These are phyloP conservation scores for Notothenia coriiceps DNA, from an alignment of 2,113 vertebrate genomes.

Conservation along the genomic window DNA sequence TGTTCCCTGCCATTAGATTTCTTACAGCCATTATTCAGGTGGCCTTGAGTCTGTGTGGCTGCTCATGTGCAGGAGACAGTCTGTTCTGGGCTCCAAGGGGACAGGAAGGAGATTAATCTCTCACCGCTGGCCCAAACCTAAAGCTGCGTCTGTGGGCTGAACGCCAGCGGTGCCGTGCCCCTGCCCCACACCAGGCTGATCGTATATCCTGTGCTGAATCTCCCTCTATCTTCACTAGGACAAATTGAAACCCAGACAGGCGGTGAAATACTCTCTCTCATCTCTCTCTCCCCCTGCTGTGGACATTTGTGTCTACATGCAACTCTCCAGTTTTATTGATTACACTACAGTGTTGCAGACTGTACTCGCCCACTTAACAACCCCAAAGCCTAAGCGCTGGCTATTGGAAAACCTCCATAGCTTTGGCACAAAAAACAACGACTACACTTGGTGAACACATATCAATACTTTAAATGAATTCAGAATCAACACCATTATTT, in stretches of 20 bases:
- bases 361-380: conserved; percentile 19
- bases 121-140: conserved; percentile 52
- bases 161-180: conserved; percentile 43
- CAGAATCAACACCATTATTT: neutral
- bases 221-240: conserved; percentile 61
- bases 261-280: conserved; percentile 57
- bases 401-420: neutral
- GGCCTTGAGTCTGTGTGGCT: conserved; percentile 42
- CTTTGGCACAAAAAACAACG: neutral
- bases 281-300: conserved; percentile 7
- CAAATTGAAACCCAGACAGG: conserved; percentile 68
- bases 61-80: conserved; percentile 21
- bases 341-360: conserved; percentile 21
- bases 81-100: conserved; percentile 44
- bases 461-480: neutral
- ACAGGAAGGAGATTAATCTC: conserved; percentile 68
- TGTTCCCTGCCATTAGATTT: conserved; percentile 28
- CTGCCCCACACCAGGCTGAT: conserved; percentile 28
- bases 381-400: neutral
- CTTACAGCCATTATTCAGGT: conserved; percentile 14
- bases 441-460: neutral
- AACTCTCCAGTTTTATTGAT: conserved; percentile 44
- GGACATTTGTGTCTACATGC: conserved; percentile 28
- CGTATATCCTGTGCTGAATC: conserved; percentile 62
- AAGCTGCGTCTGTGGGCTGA: conserved; percentile 50